Evolutionary conservation across 2,113 vertebrate genomes (phyloP).

Genomic region (Melierax canorus): DNA sequence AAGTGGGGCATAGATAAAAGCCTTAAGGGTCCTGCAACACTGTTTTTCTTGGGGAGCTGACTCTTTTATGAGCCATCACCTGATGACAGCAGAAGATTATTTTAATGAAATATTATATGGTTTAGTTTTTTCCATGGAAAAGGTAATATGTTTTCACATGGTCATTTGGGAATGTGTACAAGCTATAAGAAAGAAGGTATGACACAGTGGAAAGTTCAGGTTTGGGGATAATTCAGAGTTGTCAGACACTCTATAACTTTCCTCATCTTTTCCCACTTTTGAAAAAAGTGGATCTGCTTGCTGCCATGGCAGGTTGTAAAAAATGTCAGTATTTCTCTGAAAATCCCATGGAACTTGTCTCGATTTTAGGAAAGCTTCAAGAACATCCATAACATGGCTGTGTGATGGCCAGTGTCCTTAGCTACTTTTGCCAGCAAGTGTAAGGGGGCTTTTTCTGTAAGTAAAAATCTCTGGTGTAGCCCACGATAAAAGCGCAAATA

Average conservation of each 20-base stretch:
- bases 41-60: not conserved
- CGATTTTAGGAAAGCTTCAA: not conserved
- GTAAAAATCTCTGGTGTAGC: not conserved
- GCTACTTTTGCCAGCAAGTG: not conserved
- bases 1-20: not conserved
- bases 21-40: not conserved
- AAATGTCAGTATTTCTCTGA: not conserved
- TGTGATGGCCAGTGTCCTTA: not conserved
- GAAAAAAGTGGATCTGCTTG: not conserved
- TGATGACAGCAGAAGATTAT: not conserved
- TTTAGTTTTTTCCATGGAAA: not conserved
- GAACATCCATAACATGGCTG: not conserved
- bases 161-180: not conserved
- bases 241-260: not conserved
- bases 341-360: not conserved
- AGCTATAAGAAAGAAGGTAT: not conserved
- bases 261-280: not conserved
- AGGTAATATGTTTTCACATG: not conserved
- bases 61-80: not conserved
- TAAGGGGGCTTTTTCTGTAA: not conserved
- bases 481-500: not conserved
- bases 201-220: not conserved
- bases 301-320: not conserved
- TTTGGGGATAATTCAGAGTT: not conserved
- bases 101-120: not conserved